Conservation (phyloP, 2,113 vertebrate species). For the Boleophthalmus pectinirostris region DNA sequence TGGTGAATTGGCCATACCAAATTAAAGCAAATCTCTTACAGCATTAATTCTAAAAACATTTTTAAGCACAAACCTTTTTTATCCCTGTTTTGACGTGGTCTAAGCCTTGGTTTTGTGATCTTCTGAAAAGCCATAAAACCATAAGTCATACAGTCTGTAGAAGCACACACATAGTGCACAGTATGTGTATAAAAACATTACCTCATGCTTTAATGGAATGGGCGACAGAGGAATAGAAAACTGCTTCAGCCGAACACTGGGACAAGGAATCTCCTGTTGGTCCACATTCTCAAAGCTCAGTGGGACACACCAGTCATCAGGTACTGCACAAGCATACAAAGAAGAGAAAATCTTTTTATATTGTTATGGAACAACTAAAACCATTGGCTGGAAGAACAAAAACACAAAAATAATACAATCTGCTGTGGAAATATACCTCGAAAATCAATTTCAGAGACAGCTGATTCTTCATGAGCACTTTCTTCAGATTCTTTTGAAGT, state of each 20-base stretch:
- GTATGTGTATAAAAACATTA: slow-evolving; percentile 17
- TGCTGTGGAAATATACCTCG: slow-evolving; percentile 40
- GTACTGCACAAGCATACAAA: slow-evolving; percentile 42
- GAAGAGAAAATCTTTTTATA: too few species aligned
- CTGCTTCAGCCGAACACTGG: slow-evolving; percentile 39
- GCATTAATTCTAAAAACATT: background rate
- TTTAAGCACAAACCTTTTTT: background rate
- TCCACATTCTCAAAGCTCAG: slow-evolving; percentile 28
- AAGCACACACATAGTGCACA: background rate
- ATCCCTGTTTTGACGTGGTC: background rate
- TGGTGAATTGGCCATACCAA: too few species aligned
- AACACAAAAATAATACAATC: background rate
- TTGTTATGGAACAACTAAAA: background rate
- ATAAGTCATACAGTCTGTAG: background rate
- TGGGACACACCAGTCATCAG: slow-evolving; percentile 67
- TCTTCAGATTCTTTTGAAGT: background rate
- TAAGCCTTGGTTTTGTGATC: background rate
- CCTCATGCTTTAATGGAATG: slow-evolving; percentile 44
- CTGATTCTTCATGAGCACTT: background rate
- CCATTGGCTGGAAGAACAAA: background rate
- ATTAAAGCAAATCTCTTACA: too few species aligned
- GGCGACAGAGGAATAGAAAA: slow-evolving; percentile 57
- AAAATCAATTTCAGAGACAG: slow-evolving; percentile 43
- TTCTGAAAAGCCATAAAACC: background rate
- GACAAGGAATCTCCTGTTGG: slow-evolving; percentile 21